Percentiles rank a stretch among this genome's conserved stretches.
Conservation (phyloP, 37 sponge, comb jelly and placozoan species). For the Ephydatia muelleri region DNA sequence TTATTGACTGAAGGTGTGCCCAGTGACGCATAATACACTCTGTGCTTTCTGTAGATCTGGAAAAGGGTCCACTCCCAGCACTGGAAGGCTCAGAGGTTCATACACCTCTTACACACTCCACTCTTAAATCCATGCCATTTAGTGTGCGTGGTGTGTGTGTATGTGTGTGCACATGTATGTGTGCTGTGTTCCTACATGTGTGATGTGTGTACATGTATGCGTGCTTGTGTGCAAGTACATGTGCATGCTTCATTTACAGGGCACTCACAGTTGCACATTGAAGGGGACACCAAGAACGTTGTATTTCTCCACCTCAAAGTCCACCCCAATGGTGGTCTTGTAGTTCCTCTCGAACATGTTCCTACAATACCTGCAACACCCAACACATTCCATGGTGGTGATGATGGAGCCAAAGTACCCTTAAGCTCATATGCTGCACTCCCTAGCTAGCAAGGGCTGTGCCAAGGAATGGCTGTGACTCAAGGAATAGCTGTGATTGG, state of each 20-base stretch:
- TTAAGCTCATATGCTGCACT: no score
- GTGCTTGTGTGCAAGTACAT: neutral
- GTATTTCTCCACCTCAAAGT: constrained; percentile 77
- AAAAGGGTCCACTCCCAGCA: no score
- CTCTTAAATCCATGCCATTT: neutral
- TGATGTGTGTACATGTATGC: neutral
- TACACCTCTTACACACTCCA: no score
- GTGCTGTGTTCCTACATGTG: constrained; percentile 8
- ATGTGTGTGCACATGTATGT: constrained; percentile 6
- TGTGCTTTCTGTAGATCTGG: no score
- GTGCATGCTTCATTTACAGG: neutral
- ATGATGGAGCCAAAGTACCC: no score
- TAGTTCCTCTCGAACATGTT: constrained; percentile 68
- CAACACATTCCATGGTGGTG: no score
- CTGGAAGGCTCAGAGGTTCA: no score
- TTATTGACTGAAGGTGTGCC: no score
- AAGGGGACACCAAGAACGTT: constrained; percentile 53
- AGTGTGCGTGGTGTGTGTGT: constrained; percentile 12
- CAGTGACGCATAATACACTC: no score
- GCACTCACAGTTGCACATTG: constrained; percentile 78
- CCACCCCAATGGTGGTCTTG: constrained; percentile 87
- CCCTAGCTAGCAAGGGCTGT: no score
- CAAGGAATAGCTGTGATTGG: no score
- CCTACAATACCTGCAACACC: constrained; percentile 61
- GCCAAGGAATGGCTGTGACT: no score